These are phyloP conservation scores for Nomada fucata DNA, from an alignment of 2,888 invertebrate genomes.

Conservation along the genomic window DNA sequence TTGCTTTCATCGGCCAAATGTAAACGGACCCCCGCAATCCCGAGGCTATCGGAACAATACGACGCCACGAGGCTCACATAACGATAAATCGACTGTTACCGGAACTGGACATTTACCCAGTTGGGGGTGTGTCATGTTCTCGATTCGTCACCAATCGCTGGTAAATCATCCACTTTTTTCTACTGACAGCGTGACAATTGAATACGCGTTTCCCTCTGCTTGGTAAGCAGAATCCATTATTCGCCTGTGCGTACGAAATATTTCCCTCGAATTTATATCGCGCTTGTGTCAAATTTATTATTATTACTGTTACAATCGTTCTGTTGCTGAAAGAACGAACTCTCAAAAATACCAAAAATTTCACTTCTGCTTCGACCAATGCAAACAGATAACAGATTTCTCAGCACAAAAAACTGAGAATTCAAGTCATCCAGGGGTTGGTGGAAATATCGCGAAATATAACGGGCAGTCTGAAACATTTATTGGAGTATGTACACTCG, in stretches of 20 bases:
- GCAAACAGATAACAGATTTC: background rate
- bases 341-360: background rate
- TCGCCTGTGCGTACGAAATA: background rate
- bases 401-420: background rate
- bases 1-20: background rate
- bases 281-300: background rate
- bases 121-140: constrained; percentile 8
- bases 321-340: no score
- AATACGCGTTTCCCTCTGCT: constrained; percentile 1
- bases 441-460: background rate
- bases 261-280: background rate
- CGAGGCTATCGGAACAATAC: constrained; percentile 35
- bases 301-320: background rate
- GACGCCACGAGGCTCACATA: constrained; percentile 39
- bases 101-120: constrained; percentile 34
- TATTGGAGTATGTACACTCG: no score
- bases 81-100: constrained; percentile 60
- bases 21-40: background rate
- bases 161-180: constrained; percentile 40
- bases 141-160: constrained; percentile 21
- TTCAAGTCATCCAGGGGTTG: no score
- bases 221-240: background rate
- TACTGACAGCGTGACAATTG: constrained; percentile 9
- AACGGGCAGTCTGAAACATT: no score
- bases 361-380: background rate